These are phyloP conservation scores for Plodia interpunctella DNA, from an alignment of 1,140 invertebrate genomes.

Conservation along the genomic window DNA sequence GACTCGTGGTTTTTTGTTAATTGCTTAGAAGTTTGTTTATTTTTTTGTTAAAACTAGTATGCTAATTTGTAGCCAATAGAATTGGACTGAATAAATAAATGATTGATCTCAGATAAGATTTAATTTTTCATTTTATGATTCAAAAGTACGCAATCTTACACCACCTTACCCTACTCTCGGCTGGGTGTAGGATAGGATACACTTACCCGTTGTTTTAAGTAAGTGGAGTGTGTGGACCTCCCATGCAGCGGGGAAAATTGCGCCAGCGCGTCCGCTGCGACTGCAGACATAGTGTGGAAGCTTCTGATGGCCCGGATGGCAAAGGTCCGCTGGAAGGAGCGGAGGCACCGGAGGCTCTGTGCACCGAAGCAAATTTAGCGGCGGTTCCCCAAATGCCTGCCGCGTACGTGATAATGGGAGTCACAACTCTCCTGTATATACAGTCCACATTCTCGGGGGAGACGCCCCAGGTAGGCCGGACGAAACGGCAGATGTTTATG, in stretches of 20 bases:
- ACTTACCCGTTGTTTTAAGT: too few relatives aligned
- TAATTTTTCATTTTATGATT: too few relatives aligned
- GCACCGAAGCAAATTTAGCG: neutral
- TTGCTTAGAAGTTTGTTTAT: too few relatives aligned
- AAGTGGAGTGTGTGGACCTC: too few relatives aligned
- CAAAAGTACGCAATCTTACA: too few relatives aligned
- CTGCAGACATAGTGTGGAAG: constrained; percentile 7
- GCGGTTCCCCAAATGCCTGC: constrained; percentile 1
- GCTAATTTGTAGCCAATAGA: too few relatives aligned
- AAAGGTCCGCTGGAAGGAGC: constrained; percentile 1
- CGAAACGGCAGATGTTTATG: neutral
- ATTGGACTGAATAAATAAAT: too few relatives aligned
- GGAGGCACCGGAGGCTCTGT: neutral
- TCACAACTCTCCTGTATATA: constrained; percentile 22
- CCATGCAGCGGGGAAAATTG: neutral
- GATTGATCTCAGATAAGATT: too few relatives aligned
- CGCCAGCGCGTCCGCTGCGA: neutral
- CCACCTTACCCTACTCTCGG: too few relatives aligned
- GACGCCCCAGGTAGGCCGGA: constrained; percentile 25
- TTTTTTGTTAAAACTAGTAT: too few relatives aligned
- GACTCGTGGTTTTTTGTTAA: too few relatives aligned
- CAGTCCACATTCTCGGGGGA: constrained; percentile 24
- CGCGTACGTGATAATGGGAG: constrained; percentile 18
- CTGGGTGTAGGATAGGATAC: too few relatives aligned
- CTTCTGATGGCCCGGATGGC: constrained; percentile 8